These are phyloP conservation scores for Thelaira solivaga DNA, from an alignment of 2,888 invertebrate species.

Conservation along the genomic window DNA sequence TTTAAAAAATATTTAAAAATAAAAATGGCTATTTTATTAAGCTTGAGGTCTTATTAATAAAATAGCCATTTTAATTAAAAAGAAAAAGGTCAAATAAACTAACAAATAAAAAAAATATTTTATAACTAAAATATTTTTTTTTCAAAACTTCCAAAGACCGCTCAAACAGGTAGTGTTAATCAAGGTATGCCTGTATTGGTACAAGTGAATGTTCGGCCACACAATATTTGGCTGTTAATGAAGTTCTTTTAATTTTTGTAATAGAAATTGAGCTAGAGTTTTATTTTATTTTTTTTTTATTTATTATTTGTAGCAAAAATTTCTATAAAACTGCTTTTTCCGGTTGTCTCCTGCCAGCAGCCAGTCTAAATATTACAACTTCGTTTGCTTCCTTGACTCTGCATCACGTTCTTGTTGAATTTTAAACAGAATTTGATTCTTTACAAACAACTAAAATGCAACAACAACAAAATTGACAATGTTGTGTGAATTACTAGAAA, in stretches of 20 bases:
- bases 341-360: constrained; percentile 46
- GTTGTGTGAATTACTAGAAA: constrained; percentile 52
- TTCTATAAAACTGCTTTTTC: constrained; percentile 45
- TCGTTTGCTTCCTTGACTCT: neutral
- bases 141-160: too few relatives aligned
- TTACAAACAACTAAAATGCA: neutral
- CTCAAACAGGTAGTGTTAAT: too few relatives aligned
- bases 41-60: too few relatives aligned
- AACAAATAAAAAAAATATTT: too few relatives aligned
- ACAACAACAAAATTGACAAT: constrained; percentile 40
- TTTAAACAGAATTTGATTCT: constrained; percentile 44
- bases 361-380: constrained; percentile 51
- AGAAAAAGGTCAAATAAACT: too few relatives aligned
- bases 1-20: too few relatives aligned
- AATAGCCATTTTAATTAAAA: too few relatives aligned
- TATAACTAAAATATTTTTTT: too few relatives aligned
- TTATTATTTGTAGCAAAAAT: constrained; percentile 15
- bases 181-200: too few relatives aligned
- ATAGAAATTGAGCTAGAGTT: constrained; percentile 25
- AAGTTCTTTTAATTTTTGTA: constrained; percentile 32
- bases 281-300: neutral
- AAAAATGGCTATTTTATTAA: too few relatives aligned
- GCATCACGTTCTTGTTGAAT: constrained; percentile 39
- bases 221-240: constrained; percentile 3
- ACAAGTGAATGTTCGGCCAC: neutral